Conservation (phyloP, 2,113 vertebrate genomes). For the Hippocampus comes region DNA sequence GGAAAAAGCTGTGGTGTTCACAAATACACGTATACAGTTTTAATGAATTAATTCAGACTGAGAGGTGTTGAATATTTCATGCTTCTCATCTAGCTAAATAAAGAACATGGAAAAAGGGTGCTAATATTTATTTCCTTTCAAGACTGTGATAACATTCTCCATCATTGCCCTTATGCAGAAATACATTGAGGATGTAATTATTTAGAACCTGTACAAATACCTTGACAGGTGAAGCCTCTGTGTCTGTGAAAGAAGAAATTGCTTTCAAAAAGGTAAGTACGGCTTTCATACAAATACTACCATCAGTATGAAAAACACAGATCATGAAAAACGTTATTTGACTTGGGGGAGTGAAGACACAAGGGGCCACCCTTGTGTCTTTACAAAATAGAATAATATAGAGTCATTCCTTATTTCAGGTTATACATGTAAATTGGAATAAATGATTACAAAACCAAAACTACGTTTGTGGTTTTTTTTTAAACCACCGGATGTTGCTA, state of each 20-base stretch:
- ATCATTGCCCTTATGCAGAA: background rate
- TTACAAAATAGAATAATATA: background rate
- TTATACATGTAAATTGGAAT: too few species aligned
- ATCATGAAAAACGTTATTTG: background rate
- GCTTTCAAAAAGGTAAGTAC: background rate
- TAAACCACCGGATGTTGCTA: background rate
- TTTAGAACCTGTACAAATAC: conserved; percentile 14
- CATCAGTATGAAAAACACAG: background rate
- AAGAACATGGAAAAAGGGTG: background rate
- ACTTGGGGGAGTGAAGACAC: background rate
- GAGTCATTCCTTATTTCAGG: too few species aligned
- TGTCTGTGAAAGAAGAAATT: conserved; percentile 36
- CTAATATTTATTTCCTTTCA: background rate
- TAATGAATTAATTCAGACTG: background rate
- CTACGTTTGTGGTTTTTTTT: too few species aligned
- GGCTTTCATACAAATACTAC: background rate
- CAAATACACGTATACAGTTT: too few species aligned
- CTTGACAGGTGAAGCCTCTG: conserved; percentile 36
- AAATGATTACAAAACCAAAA: too few species aligned
- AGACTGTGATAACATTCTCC: too few species aligned
- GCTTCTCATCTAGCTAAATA: background rate
- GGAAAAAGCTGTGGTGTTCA: too few species aligned
- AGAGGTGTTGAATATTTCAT: background rate
- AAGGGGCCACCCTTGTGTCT: background rate
- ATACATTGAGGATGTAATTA: background rate